Evolutionary conservation across 2,797 vertebrate genomes (phyloP).

Genomic region (Sorex maritimensis): DNA sequence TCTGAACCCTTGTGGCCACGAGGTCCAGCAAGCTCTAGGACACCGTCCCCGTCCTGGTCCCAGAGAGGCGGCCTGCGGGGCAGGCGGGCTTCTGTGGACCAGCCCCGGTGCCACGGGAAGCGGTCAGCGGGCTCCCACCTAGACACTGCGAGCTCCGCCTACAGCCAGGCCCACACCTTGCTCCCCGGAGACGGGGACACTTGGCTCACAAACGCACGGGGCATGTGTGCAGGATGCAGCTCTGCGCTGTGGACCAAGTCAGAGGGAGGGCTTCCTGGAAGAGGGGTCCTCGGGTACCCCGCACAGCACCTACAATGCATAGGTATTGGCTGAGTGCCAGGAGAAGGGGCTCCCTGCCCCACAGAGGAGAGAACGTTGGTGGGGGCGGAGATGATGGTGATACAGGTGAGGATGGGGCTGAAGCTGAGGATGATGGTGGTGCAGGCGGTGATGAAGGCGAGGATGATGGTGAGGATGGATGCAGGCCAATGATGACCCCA

Average conservation of each 20-base stretch:
- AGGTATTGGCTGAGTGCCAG: background rate
- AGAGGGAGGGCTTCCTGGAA: constrained; percentile 4
- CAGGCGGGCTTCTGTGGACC: background rate
- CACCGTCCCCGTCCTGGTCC: background rate
- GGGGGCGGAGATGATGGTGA: background rate
- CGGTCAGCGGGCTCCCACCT: background rate
- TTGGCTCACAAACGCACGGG: background rate
- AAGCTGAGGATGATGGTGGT: background rate
- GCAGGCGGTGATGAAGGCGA: background rate
- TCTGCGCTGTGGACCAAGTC: background rate
- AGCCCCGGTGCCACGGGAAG: background rate
- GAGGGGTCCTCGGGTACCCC: background rate
- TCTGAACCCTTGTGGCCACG: background rate
- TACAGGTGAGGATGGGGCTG: background rate
- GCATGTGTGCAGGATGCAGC: background rate
- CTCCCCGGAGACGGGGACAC: background rate
- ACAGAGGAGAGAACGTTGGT: background rate
- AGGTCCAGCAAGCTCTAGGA: background rate
- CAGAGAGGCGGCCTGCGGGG: background rate
- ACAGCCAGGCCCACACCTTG: background rate
- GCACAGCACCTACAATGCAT: background rate
- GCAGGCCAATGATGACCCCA: too few relatives aligned
- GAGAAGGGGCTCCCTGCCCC: background rate
- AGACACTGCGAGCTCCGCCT: background rate
- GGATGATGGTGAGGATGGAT: too few relatives aligned